Conservation (phyloP, 2,888 invertebrate genomes). For the Coremacera marginata region DNA sequence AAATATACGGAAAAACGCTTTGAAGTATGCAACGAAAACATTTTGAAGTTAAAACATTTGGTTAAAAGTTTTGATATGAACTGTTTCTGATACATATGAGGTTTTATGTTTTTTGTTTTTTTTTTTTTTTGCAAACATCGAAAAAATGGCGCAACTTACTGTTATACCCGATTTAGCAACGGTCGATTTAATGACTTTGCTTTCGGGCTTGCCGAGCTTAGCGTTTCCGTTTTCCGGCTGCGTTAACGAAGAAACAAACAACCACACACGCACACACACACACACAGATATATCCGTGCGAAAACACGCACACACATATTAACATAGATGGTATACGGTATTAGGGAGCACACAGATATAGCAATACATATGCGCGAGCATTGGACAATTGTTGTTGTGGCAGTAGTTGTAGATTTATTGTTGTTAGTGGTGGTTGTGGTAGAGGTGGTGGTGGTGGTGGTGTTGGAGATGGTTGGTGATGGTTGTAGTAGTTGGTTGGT, state of each 20-base stretch:
- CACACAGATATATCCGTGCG: no score
- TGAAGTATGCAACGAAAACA: background rate
- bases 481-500: background rate
- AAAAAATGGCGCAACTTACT: constrained; percentile 53
- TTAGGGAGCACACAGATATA: no score
- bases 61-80: constrained; percentile 7
- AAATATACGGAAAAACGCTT: constrained; percentile 7
- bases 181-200: constrained; percentile 50
- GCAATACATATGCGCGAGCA: background rate
- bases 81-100: constrained; percentile 40
- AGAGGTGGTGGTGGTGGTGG: background rate
- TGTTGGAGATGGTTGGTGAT: background rate
- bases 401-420: background rate
- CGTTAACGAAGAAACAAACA: constrained; percentile 36
- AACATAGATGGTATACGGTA: background rate
- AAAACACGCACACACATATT: constrained; percentile 24
- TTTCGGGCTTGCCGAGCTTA: constrained; percentile 50
- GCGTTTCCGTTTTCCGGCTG: constrained; percentile 58
- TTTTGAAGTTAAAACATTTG: background rate
- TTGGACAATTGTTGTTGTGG: background rate
- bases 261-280: constrained; percentile 12
- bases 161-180: constrained; percentile 56
- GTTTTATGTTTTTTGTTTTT: constrained; percentile 38
- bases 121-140: constrained; percentile 40
- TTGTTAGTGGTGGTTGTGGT: background rate